Evolutionary conservation across 2,797 vertebrate genomes (phyloP).

Genomic region (Characodon lateralis): DNA sequence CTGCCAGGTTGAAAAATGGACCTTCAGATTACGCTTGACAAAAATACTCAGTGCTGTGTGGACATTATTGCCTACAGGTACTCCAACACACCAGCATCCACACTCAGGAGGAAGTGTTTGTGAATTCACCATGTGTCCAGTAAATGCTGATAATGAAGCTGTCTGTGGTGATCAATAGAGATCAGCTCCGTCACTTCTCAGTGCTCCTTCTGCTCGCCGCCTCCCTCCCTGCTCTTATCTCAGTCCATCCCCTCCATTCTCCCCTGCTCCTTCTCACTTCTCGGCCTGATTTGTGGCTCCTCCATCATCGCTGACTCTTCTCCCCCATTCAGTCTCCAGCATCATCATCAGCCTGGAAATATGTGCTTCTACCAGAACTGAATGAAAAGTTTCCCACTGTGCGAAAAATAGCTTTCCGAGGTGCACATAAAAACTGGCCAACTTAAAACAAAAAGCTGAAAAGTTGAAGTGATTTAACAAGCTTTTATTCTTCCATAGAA

Average conservation of each 20-base stretch:
- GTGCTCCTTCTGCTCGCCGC: slow-evolving; percentile 41
- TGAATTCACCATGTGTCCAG: slow-evolving; percentile 67
- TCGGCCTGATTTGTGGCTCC: slow-evolving; percentile 35
- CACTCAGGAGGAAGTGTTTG: slow-evolving; percentile 52
- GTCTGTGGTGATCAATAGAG: slow-evolving; percentile 78
- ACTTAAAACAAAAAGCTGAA: not conserved
- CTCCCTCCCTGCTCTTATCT: slow-evolving; percentile 46
- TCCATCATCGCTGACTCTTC: slow-evolving; percentile 49
- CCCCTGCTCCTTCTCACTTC: slow-evolving; percentile 40
- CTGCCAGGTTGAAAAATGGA: not conserved
- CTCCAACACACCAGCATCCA: slow-evolving; percentile 24
- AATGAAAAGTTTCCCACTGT: slow-evolving; percentile 3
- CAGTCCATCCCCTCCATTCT: slow-evolving; percentile 46
- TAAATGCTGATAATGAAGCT: slow-evolving; percentile 79
- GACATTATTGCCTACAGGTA: slow-evolving; percentile 4
- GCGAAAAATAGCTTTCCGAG: slow-evolving; percentile 6
- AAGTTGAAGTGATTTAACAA: not conserved
- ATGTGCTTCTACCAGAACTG: slow-evolving; percentile 16
- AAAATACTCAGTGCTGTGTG: slow-evolving; percentile 8
- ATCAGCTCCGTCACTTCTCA: slow-evolving; percentile 61
- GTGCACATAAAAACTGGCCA: not conserved
- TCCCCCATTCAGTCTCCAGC: slow-evolving; percentile 26
- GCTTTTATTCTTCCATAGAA: not conserved
- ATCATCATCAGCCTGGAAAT: slow-evolving; percentile 7
- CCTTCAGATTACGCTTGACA: not conserved